Conservation (phyloP, 2,797 vertebrate genomes). For the Neomorphus geoffroyi region DNA sequence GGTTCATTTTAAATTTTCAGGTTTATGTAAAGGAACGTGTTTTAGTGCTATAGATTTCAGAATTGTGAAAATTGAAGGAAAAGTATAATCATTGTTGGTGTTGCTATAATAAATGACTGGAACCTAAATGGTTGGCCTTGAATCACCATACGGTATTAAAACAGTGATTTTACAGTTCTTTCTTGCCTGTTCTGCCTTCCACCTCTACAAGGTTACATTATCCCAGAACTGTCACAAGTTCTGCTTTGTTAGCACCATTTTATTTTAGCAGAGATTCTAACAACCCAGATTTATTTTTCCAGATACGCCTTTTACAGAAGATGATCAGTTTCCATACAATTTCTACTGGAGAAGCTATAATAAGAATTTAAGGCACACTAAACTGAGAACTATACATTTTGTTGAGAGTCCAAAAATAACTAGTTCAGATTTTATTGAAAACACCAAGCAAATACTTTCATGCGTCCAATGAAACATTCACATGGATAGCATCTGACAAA, state of each 20-base stretch:
- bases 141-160: not conserved
- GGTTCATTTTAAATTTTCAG: not conserved
- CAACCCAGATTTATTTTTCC: not conserved
- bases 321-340: not conserved
- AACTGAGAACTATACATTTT: not conserved
- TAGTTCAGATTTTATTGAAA: not conserved
- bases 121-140: not conserved
- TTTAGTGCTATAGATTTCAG: not conserved
- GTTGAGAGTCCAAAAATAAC: not conserved
- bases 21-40: not conserved
- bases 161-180: not conserved
- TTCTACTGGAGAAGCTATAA: not conserved
- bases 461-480: too few species aligned
- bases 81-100: fast-evolving
- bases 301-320: not conserved
- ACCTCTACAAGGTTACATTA: slow-evolving; percentile 35
- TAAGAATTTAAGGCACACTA: not conserved
- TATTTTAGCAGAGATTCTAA: not conserved
- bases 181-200: not conserved
- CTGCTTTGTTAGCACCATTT: not conserved
- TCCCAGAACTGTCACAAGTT: slow-evolving; percentile 16
- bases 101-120: not conserved
- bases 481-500: not conserved
- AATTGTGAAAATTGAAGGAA: not conserved
- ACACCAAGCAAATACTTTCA: not conserved